Conservation (phyloP, 2,888 invertebrate genomes). For the Agriotes lineatus region DNA sequence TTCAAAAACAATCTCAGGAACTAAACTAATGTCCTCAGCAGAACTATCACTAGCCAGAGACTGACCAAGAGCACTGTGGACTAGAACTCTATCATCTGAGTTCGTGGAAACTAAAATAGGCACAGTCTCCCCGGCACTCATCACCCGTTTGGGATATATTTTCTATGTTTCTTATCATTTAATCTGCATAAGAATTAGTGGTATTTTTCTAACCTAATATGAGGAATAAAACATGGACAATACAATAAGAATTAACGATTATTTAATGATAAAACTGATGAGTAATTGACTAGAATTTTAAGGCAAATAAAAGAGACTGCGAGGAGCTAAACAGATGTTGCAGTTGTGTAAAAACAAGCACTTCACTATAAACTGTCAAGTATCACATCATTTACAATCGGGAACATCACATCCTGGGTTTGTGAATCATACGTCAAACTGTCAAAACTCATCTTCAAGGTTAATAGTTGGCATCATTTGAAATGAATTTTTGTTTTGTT, state of each 20-base stretch:
- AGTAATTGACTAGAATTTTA: constrained; percentile 41
- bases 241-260: constrained; percentile 22
- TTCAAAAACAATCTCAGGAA: constrained; percentile 88
- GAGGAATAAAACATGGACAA: constrained; percentile 20
- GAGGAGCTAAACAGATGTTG: constrained; percentile 28
- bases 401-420: constrained; percentile 40
- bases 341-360: constrained; percentile 44
- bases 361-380: constrained; percentile 47
- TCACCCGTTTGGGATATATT: constrained; percentile 55
- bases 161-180: constrained; percentile 43
- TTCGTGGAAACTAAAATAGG: constrained; percentile 63
- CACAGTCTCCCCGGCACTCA: constrained; percentile 64
- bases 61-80: constrained; percentile 58
- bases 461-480: constrained; percentile 6
- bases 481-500: too few species aligned
- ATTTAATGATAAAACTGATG: constrained; percentile 18
- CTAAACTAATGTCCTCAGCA: constrained; percentile 78
- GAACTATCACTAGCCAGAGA: constrained; percentile 55
- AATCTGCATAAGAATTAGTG: constrained; percentile 39
- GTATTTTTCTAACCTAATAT: constrained; percentile 47
- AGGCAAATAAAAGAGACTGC: constrained; percentile 27
- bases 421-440: constrained; percentile 30
- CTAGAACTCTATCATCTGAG: constrained; percentile 57
- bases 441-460: constrained; percentile 13
- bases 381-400: constrained; percentile 51